Conservation (phyloP, 2,113 vertebrate genomes). For the Acinonyx jubatus region DNA sequence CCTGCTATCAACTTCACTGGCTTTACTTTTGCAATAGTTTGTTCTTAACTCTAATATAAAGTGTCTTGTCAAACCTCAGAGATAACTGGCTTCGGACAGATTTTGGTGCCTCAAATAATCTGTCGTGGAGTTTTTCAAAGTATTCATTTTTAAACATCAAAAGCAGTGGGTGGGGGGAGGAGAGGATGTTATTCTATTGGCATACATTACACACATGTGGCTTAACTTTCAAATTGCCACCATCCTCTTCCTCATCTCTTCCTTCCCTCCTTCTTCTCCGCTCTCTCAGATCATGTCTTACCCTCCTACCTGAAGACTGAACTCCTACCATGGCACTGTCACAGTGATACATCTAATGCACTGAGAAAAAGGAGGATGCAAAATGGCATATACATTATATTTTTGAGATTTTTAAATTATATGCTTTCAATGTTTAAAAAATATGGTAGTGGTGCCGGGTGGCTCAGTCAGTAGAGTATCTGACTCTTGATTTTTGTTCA, state of each 20-base stretch:
- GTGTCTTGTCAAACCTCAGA: neutral
- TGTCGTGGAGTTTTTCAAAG: neutral
- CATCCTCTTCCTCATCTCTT: too few species aligned
- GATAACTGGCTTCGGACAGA: neutral
- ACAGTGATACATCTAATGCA: neutral
- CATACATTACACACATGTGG: neutral
- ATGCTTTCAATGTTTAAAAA: neutral
- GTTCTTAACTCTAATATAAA: neutral
- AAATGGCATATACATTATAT: neutral
- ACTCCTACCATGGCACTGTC: neutral
- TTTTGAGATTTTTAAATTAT: neutral
- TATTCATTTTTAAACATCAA: neutral
- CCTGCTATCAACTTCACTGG: neutral
- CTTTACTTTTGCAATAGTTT: neutral
- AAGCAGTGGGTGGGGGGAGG: too few species aligned
- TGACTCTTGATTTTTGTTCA: too few species aligned
- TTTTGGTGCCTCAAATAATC: neutral
- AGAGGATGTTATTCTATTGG: neutral
- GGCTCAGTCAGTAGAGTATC: too few species aligned
- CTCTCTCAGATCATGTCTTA: rapidly evolving
- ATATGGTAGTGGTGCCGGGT: neutral
- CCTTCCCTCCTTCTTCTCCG: neutral
- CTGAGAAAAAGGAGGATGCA: neutral
- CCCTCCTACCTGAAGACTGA: neutral
- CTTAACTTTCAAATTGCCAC: neutral